Base-by-base conservation (phyloP, 2,797 vertebrate genomes). In the Eremophila alpestris region DNA sequence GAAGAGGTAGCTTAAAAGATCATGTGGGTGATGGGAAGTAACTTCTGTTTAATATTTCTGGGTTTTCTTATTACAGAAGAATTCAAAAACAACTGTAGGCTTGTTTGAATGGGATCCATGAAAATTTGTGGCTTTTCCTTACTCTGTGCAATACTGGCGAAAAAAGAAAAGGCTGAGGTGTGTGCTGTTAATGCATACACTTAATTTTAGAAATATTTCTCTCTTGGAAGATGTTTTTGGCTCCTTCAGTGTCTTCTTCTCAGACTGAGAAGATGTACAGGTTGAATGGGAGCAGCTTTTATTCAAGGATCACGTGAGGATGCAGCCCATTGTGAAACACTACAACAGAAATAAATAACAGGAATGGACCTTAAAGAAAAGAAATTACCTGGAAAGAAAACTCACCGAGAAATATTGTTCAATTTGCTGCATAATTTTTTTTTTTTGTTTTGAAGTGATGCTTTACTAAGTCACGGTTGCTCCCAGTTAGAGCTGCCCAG, bases 401-500 rank as follows among this genome's bases (percentile, higher is more conserved):
- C 81, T 85, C 24, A 93, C 84, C 65, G 75, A 77, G 75, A 94
- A 86, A 67, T 94, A 46, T 46, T 92, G 52, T 13, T 92, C 68
- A 52, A 24, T 94, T 88, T 83, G 69, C 52, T 36, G 60, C 38
- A 26, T 70, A 45, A 55, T 9, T 7, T 51, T 60, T 30, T 10
- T 21, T 11, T 5, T 15, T 9, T 21, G 7, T 5, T 45, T 78
- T 70, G 7, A 40, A 93, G 16, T 29, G 97, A 83, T 67, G 55
- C 36, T 95, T 95, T 97, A 70, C 93, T 24, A 88, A 95, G 60
- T 93, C 89, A 70, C 10, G 19, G 54, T 89, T 87, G 77, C 64
- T 97, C 90, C 85, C 91, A 96, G 94, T 97, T 96, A 95, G 74
- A 96, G 55, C 83, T 88, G 36, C 58, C 92, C 86, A 70, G 87